Evolutionary conservation across 2,113 vertebrate species (phyloP).

Genomic region (Datnioides undecimradiatus): DNA sequence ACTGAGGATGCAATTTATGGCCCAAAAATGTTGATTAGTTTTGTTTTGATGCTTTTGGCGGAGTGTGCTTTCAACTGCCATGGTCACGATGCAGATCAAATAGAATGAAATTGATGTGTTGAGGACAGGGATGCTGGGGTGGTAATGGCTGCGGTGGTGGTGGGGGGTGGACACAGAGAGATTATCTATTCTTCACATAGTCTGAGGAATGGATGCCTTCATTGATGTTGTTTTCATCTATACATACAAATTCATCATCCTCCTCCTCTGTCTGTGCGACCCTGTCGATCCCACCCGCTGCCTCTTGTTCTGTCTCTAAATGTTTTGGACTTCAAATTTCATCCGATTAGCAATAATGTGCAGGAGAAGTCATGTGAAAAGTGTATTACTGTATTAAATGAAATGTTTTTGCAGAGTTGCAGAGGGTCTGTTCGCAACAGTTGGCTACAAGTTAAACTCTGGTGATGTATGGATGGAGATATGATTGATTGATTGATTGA

Average conservation of each 20-base stretch:
- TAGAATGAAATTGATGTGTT: constrained; percentile 40
- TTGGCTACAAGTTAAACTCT: neutral
- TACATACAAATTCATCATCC: constrained; percentile 43
- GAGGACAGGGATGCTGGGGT: constrained; percentile 8
- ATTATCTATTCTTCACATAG: constrained; percentile 50
- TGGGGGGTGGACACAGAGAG: neutral
- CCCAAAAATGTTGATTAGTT: constrained; percentile 50
- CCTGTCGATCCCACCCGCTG: neutral
- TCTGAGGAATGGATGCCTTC: constrained; percentile 54
- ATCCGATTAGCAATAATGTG: constrained; percentile 18
- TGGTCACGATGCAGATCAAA: constrained; percentile 22
- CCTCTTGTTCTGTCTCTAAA: neutral
- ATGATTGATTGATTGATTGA: no score
- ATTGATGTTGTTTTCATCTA: constrained; percentile 49
- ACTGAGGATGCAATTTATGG: constrained; percentile 50
- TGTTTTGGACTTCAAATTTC: constrained; percentile 7
- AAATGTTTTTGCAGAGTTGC: neutral
- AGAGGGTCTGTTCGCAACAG: neutral
- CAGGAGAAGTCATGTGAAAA: neutral
- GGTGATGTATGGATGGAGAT: neutral
- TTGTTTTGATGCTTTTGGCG: constrained; percentile 53
- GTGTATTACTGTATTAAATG: neutral
- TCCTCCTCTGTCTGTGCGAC: neutral
- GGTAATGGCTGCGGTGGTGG: no score
- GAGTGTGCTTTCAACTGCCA: constrained; percentile 40